Evolutionary conservation across 2,888 invertebrate genomes (phyloP), one percentile per base, ranked within the genome.

Genomic region (Tipula lateralis): DNA sequence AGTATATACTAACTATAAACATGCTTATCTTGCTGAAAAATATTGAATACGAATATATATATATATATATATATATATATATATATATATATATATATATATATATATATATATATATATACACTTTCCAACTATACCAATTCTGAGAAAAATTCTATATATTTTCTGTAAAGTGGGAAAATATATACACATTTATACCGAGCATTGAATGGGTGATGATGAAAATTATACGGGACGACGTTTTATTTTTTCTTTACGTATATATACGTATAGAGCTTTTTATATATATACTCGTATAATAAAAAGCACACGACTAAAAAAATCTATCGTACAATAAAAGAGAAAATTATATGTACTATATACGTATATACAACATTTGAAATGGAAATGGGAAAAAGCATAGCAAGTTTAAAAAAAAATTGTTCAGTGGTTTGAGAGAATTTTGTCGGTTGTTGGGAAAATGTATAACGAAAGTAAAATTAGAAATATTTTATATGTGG

Each of bases 221-320:
- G 66, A 66, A 66, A 66, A 66, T 66, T 66, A 66, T 66, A 66
- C 66, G 66, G 66, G 66, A 24, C 66, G 66, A 66, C 66, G 19
- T 66, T 66, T 66, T 16, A 19, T 24, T 66, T 66, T 66, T 66
- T 66, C 66, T 66, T 24, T 66, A 66, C 9, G 66, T 66, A 44
- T 44, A 44, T 44, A 44, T 36, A 66, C 66, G 66, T 9, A 66
- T 39, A 39, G 24, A 66, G 24, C 24, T 66, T 24, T 66, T 4
- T 44, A 44, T 44, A n/a, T 44, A 44, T 39, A 39, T 13, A 39
- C 6, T 66, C 66, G 66, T 66, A 66, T 66, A 66, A 66, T 66
- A 66, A 66, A 66, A 66, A 66, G 66, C 66, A 66, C 66, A 66
- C 66, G 66, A 66, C 66, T 66, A 66, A 66, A 66, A 66, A 66